Evolutionary conservation across 2,797 vertebrate species (phyloP), one percentile per base, ranked within the genome.

Genomic region (Naso thynnoides): DNA sequence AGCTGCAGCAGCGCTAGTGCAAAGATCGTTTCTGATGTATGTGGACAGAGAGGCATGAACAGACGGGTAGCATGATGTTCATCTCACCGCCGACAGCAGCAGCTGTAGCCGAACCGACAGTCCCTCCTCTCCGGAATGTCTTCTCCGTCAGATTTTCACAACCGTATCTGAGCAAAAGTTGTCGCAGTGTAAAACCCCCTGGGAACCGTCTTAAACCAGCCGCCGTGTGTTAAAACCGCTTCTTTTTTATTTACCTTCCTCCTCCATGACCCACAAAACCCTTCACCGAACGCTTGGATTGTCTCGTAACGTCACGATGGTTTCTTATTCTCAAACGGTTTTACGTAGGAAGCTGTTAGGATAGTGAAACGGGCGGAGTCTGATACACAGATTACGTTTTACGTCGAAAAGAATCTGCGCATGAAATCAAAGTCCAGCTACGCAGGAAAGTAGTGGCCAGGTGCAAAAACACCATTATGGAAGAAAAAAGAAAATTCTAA

Each of bases 191-290:
- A 55, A 38, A 55, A 52, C 3, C 70, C 53, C 44, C 58, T 60
- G 49, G 45, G n/a, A 33, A 68, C 21, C 61, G 53, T 54, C 38
- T 2, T 18, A 72, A 69, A 64, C 3, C 57, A 52, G 59, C 75
- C 42, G 58, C 72, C 8, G 74, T 14, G 68, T 50, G 76, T 42
- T 48, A 26, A 27, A 5, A 23, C 57, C 79, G 64, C 67, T 27
- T 47, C 61, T 83, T 67, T 72, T 83, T 77, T 92, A 91, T 92
- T 90, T 89, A 90, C 88, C 89, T 89, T 90, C 85, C 76, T 86
- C 84, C 82, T 86, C 86, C 92, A 93, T 93, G 91, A 93, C 90
- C 90, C 89, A 88, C 87, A 76, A 80, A 86, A 81, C 78, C 77
- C 83, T 73, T 48, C 82, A 70, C 54, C 50, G 83, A 59, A 21